Evolutionary conservation across 2,888 invertebrate genomes (phyloP).

Genomic region (Drosophila neonasuta): DNA sequence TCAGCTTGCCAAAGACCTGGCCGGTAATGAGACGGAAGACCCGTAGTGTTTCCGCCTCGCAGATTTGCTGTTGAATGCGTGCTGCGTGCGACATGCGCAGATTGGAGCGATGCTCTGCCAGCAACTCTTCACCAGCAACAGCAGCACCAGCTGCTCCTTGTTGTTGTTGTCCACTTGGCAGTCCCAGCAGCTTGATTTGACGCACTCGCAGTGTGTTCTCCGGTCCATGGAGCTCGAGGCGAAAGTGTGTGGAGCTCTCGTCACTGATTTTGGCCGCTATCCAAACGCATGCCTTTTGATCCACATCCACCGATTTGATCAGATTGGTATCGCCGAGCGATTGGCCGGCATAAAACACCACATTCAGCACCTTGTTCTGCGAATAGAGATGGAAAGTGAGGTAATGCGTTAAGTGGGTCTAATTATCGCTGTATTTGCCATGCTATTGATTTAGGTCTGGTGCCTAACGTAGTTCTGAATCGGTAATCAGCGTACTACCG

Average conservation of each 20-base stretch:
- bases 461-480: no score
- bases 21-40: slow-evolving; percentile 94
- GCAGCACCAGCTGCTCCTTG: neutral
- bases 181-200: slow-evolving; percentile 88
- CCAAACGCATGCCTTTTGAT: slow-evolving; percentile 94
- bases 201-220: slow-evolving; percentile 94
- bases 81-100: slow-evolving; percentile 79
- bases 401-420: no score
- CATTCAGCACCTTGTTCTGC: slow-evolving; percentile 93
- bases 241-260: slow-evolving; percentile 85
- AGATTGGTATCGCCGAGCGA: slow-evolving; percentile 91
- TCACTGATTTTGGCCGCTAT: slow-evolving; percentile 90
- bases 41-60: slow-evolving; percentile 94
- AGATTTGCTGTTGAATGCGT: slow-evolving; percentile 90
- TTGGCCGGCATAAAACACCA: slow-evolving; percentile 92
- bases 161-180: slow-evolving; percentile 79
- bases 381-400: neutral
- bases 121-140: slow-evolving; percentile 13
- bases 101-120: slow-evolving; percentile 64
- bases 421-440: no score
- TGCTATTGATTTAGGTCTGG: no score
- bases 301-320: slow-evolving; percentile 92
- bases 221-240: slow-evolving; percentile 94
- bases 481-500: no score
- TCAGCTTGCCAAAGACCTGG: slow-evolving; percentile 94